phyloP scores from a whole-genome alignment of 2,797 vertebrate genomes.

The Dermochelys coriacea region DNA sequence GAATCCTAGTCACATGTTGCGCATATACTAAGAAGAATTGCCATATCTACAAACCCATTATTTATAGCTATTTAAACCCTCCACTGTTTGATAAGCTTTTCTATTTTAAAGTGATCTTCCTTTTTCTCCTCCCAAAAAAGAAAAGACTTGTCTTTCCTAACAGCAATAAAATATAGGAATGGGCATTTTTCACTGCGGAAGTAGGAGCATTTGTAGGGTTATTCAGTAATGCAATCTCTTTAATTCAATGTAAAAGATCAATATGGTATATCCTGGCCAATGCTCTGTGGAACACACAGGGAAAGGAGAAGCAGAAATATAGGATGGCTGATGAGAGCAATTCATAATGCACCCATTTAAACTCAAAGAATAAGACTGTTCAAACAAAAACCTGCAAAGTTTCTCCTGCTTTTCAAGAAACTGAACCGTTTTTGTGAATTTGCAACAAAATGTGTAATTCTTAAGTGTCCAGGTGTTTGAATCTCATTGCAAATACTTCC shows the following conservation, averaged over 20 bases:
- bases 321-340: background rate
- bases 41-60: background rate
- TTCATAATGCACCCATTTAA: constrained; percentile 21
- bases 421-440: constrained; percentile 18
- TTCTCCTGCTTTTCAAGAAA: constrained; percentile 53
- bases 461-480: background rate
- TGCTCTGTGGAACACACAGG: background rate
- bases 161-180: background rate
- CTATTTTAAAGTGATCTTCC: background rate
- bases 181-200: constrained; percentile 21
- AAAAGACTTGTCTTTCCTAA: background rate
- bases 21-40: background rate
- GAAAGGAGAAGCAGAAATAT: background rate
- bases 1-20: too few relatives aligned
- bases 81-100: background rate
- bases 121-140: background rate
- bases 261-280: background rate
- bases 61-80: constrained; percentile 12
- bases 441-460: background rate
- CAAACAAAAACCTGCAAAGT: background rate
- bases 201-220: background rate
- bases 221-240: background rate
- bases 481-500: background rate
- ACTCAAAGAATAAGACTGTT: constrained; percentile 33
- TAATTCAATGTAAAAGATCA: background rate